Evolutionary conservation across 2,888 invertebrate species (phyloP), one percentile per base, ranked within the genome.

Genomic region (Dolichopus griseipennis): DNA sequence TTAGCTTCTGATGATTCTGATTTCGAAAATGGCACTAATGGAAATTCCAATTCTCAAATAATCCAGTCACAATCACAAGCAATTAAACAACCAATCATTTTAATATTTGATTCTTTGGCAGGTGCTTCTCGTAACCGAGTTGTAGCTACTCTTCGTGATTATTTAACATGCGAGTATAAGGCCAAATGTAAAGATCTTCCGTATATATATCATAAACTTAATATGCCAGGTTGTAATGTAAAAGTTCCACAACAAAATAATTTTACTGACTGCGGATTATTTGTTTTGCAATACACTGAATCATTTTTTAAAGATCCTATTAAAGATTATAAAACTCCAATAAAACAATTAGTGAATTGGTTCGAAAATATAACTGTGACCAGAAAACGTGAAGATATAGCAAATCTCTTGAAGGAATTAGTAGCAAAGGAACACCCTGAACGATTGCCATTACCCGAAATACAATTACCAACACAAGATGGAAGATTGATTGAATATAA

Each of bases 201-300:
- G 66, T 78, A 77, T 66, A 62, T 74, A 0, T 95, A 92, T 78
- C 90, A 88, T 72, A 93, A 91, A 78, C 88, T 90, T 74, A 90
- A 89, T 64, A 92, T 97, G 75, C 91, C 91, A 76, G 96, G 95
- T 7, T 88, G 89, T 72, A 89, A 89, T 76, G 93, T 94, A 0
- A 92, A 92, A 83, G 93, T 95, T 72, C 98, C 98, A n/a, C 96
- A 97, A 78, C 99, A 99, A 83, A 92, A 90, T 73, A 99, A 99
- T 84, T 95, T 91, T 78, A 93, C 92, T 62, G 99, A 99, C 80
- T 99, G 99, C 82, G 99, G 99, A 0, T 84, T 98, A 18, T 99
- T 92, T 82, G 84, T 98, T 69, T 83, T 99, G 68, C 96, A 98
- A 79, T 99, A 97, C 84, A 95, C 95, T 7, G 97, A 99, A 83